Evolutionary conservation across 2,888 invertebrate genomes (phyloP), one percentile per base, ranked within the genome.

Genomic region (Philereme vetulata): DNA sequence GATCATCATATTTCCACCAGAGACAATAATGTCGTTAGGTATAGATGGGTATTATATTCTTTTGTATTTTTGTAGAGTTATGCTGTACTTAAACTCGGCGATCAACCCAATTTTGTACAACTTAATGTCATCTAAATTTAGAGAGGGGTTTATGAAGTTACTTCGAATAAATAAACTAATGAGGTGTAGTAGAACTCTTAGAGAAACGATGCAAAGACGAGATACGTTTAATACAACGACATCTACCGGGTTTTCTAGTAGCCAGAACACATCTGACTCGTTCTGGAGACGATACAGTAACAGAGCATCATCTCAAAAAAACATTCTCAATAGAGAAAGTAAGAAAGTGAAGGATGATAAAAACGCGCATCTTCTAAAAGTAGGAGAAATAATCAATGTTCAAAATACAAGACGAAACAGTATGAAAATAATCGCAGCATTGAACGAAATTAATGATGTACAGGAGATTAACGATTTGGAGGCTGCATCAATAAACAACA

Each of bases 21-120:
- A 96, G 76, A 93, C 94, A 80, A 91, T 94, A 81, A 88, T 92
- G 81, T 86, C 94, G 50, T 92, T 97, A 75, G 97, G 97, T 62
- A 91, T 96, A 77, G 96, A 97, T 70, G 94, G 94, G 56, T 98
- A 96, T 85, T 97, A 96, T 86, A 96, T 95, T 81, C 90, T 97
- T 63, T 91, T 98, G 65, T 97, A 96, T 85, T 96, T 97, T 86
- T 96, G 96, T 79, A 94, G 98, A 70, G 95, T 97, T 56, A 96
- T 98, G 96, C 90, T 97, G 69, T 97, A 97, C 87, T 93, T 97
- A 55, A 98, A 98, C 86, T 97, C 97, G 50, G 97, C 97, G 8
- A 95, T 97, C 56, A 98, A 98, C 92, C 98, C 98, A 8, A 96
- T 98, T 75, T 90, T 98, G 53, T 98, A 98, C 87, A 98, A 97